These are phyloP conservation scores for Cotesia chilonis DNA, from an alignment of 1,140 invertebrate genomes.

Conservation along the genomic window DNA sequence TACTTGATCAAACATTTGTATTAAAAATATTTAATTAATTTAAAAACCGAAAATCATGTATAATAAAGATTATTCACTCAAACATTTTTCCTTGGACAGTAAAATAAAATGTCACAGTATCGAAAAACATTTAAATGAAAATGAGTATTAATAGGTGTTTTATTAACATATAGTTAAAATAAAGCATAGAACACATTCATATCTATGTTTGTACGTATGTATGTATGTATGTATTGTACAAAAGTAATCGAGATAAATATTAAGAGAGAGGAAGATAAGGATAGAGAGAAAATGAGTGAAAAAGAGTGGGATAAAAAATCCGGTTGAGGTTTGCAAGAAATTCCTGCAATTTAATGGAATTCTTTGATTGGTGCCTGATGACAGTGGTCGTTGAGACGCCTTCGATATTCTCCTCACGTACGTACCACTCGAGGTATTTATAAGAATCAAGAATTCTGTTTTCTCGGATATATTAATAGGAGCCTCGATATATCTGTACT, in stretches of 20 bases:
- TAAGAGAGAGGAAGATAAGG: conserved; percentile 34
- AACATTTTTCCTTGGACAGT: too few species aligned
- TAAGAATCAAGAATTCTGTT: conserved; percentile 55
- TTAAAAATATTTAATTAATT: too few species aligned
- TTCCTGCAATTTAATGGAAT: conserved; percentile 64
- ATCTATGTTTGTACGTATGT: too few species aligned
- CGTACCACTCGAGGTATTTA: conserved; percentile 47
- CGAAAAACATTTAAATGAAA: too few species aligned
- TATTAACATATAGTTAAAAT: too few species aligned
- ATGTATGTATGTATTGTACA: too few species aligned
- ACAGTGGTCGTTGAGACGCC: conserved; percentile 54
- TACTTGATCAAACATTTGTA: too few species aligned
- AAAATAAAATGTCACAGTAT: too few species aligned
- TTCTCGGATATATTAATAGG: conserved; percentile 22
- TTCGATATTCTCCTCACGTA: conserved; percentile 57
- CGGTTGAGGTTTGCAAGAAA: conserved; percentile 57
- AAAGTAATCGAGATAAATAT: conserved; percentile 6
- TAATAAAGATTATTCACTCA: too few species aligned
- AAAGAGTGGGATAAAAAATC: conserved; percentile 36
- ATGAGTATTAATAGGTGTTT: too few species aligned
- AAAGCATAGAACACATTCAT: too few species aligned
- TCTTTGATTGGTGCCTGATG: conserved; percentile 63
- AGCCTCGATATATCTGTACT: neutral
- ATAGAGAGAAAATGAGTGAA: conserved; percentile 33
- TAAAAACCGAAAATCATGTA: too few species aligned